Conservation (phyloP, 2,888 invertebrate species). For the Oxystoma pomonae region DNA sequence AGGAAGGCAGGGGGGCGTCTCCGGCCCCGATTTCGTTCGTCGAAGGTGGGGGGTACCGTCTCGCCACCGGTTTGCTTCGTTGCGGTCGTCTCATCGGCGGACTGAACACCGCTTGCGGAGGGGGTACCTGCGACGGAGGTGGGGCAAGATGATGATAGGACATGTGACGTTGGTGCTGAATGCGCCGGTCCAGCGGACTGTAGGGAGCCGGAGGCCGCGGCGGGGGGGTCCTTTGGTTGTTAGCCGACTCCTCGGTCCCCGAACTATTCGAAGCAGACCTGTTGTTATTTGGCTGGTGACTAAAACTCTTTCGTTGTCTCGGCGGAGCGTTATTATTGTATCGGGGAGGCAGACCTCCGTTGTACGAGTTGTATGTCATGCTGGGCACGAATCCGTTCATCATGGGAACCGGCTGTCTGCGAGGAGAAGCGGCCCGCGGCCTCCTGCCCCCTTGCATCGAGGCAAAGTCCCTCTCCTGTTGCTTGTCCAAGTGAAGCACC, state of each 20-base stretch:
- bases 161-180: neutral
- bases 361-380: neutral
- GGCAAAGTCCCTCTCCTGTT: conserved; percentile 43
- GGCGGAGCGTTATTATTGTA: neutral
- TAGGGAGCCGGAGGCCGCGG: conserved; percentile 1
- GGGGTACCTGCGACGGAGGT: conserved; percentile 21
- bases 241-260: neutral
- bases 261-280: neutral
- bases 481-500: conserved; percentile 42
- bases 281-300: neutral
- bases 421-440: conserved; percentile 24
- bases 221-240: neutral
- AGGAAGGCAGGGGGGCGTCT: conserved; percentile 42
- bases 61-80: conserved; percentile 17
- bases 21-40: conserved; percentile 45
- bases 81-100: conserved; percentile 24
- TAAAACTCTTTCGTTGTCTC: conserved; percentile 5
- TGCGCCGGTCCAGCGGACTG: neutral
- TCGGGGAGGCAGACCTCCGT: conserved; percentile 4
- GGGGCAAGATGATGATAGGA: conserved; percentile 10
- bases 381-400: conserved; percentile 11
- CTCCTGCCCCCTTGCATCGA: conserved; percentile 46
- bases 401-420: conserved; percentile 13
- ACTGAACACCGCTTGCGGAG: conserved; percentile 18
- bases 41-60: conserved; percentile 17